phyloP scores from a whole-genome alignment of 2,797 vertebrate species.

The Spinus olivaceus region DNA sequence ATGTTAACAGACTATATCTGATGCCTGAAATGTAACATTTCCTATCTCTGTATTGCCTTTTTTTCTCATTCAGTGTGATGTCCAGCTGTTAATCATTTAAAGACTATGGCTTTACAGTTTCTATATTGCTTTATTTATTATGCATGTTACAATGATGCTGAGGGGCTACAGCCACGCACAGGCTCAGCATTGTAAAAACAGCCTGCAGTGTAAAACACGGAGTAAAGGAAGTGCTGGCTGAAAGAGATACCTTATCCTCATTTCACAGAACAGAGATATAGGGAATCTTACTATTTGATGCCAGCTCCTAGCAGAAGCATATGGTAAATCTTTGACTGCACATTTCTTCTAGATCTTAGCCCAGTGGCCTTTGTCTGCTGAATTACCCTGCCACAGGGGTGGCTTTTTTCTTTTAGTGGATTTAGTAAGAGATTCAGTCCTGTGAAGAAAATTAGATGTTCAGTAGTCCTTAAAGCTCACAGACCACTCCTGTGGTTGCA shows the following conservation, averaged over 20 bases:
- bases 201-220: neutral
- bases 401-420: neutral
- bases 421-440: neutral
- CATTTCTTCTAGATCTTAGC: neutral
- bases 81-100: conserved; percentile 2
- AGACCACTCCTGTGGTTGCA: neutral
- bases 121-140: conserved; percentile 27
- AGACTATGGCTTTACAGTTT: neutral
- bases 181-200: neutral
- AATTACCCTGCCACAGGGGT: neutral
- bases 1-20: neutral
- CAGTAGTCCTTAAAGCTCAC: neutral
- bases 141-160: neutral
- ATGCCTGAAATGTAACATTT: neutral
- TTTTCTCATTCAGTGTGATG: neutral
- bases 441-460: neutral
- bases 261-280: neutral
- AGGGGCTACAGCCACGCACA: fast-evolving
- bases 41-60: neutral
- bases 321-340: neutral
- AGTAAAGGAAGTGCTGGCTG: neutral
- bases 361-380: neutral
- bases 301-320: neutral
- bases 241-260: neutral
- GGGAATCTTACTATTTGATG: neutral